Evolutionary conservation across 2,888 invertebrate species (phyloP), one percentile per base, ranked within the genome.

Genomic region (Aporophyla nigra): DNA sequence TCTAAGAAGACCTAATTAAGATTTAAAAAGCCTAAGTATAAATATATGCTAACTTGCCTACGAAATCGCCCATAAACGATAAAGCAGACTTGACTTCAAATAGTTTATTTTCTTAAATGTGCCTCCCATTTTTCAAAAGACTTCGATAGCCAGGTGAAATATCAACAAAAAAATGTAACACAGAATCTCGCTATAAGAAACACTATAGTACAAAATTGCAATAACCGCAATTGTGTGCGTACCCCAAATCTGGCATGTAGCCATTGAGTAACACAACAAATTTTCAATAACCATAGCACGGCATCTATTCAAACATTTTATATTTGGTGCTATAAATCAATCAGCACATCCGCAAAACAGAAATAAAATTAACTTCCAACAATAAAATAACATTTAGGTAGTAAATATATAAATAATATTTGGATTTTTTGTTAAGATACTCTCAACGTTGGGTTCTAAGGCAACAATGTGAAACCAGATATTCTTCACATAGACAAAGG

Each of bases 271-370:
- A 71, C 54, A 6, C 62, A 73, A 43, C 49, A 21, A 68, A 24
- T 5, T 70, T 73, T 56, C 54, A 67, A 66, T 63, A 63, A 58
- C 40, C 27, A 68, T 58, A 43, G 21, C 16, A 40, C 62, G 72
- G 27, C 62, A 80, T 27, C 74, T 40, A 58, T 78, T 72, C 59
- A 49, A 3, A 24, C 66, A 54, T 74, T 80, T 80, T 75, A 71
- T 69, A 75, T 78, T 67, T 49, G 62, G 68, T 24, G 27, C 56
- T 59, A 69, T 85, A 85, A 82, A 85, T 78, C 78, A 76, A 54
- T 82, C 74, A 43, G n/a, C n/a, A 33, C 27, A 67, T 71, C 24
- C 40, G 12, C 43, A 53, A 74, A 61, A 68, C 56, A 56, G 24
- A 54, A 59, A 77, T 69, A 68, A 72, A 56, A 72, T 59, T 62